Evolutionary conservation across 1,140 invertebrate species (phyloP), one percentile per base, ranked within the genome.

Genomic region (Pseudomyrmex gracilis): DNA sequence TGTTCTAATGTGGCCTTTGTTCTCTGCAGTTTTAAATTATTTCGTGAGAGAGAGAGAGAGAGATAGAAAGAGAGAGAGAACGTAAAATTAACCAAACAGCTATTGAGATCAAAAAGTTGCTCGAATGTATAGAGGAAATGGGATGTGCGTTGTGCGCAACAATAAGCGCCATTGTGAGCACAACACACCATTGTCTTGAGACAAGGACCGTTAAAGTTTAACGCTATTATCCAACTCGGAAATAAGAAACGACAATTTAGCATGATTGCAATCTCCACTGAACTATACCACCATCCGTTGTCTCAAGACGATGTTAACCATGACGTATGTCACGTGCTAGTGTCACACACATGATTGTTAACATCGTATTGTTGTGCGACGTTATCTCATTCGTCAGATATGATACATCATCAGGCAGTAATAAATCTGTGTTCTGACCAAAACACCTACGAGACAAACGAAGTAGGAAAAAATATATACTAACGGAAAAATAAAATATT

Each of bases 211-310:
- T 70, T 51, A 43, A 78, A 71, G 64, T 80, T 80, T 49, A 58
- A 58, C 66, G 45, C 43, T 47, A 34, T 80, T 80, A 71, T 58
- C 55, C 43, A 47, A 71, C 53, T 70, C n/a, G 45, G 66, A 80
- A 70, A 58, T 57, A 80, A 80, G 76, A 71, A 78, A 71, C 55
- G 53, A 70, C 64, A 80, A 71, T 80, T 71, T 58, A 80, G 15
- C 43, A 71, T 49, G 66, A 80, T 71, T 80, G 12, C 10, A 58
- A 57, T 58, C 64, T 58, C 34, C 7, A 17, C 51, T 15, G n/a
- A 80, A 80, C 76, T 80, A 58, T n/a, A 58, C 34, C 34, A 5
- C 34, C 55, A 53, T 80, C 45, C 22, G 70, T 70, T 51, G 57
- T 78, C 34, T 58, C 2, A 43, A 24, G 66, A 60, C 22, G 24